These are phyloP conservation scores for Peromyscus attwateri DNA, from an alignment of 2,797 vertebrate species.

Conservation along the genomic window DNA sequence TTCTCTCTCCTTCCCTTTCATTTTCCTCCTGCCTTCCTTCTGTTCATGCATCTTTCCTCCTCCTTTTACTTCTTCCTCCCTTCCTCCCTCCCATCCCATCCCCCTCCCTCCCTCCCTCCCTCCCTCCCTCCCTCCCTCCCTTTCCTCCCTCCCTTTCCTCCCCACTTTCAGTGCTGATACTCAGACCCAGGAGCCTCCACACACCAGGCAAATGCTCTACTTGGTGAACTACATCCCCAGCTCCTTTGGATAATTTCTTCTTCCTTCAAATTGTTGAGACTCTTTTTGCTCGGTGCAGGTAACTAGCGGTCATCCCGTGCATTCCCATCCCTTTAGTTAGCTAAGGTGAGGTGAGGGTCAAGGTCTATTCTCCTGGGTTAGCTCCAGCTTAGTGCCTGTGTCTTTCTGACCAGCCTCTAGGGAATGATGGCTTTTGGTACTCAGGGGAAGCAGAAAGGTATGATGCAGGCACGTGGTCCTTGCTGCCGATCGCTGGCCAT, in stretches of 20 bases:
- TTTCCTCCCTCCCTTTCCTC: neutral
- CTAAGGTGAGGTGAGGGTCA: neutral
- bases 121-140: too few relatives aligned
- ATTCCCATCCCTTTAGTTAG: neutral
- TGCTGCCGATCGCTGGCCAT: neutral
- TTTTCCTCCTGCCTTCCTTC: neutral
- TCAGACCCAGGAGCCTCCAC: neutral
- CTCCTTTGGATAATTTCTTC: neutral
- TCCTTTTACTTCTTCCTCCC: neutral
- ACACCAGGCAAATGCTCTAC: neutral
- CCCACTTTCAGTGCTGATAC: neutral
- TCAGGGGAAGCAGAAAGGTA: neutral
- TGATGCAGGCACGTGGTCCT: neutral
- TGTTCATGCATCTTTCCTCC: too few relatives aligned
- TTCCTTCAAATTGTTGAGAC: neutral
- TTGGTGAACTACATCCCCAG: neutral
- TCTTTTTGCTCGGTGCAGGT: neutral
- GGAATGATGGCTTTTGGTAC: neutral
- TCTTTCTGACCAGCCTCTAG: neutral
- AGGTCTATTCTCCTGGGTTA: neutral
- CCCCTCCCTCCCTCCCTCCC: too few relatives aligned
- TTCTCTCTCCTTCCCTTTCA: neutral
- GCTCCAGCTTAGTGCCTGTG: neutral
- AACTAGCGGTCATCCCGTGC: too few relatives aligned
- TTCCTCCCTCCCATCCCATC: too few relatives aligned